Percentiles rank a stretch among this genome's conserved stretches.
These are phyloP conservation scores for Mugil cephalus DNA, from an alignment of 2,113 vertebrate genomes.

Conservation along the genomic window DNA sequence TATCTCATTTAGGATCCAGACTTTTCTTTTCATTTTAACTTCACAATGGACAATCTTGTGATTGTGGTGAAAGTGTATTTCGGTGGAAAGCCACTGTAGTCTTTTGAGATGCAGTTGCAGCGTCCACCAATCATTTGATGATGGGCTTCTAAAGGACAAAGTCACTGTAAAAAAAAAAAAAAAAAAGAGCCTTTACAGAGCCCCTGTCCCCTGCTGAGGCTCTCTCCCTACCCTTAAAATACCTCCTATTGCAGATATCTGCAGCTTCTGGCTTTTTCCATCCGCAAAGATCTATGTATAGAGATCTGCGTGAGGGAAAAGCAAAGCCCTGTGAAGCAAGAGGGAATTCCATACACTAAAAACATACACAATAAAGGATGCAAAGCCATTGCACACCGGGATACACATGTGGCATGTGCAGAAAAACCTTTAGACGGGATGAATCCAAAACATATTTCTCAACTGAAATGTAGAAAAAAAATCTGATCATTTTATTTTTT, in stretches of 20 bases:
- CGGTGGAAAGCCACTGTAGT: conserved; percentile 7
- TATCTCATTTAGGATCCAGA: conserved; percentile 28
- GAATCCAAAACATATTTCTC: neutral
- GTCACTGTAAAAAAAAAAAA: conserved; percentile 9
- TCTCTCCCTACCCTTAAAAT: conserved; percentile 19
- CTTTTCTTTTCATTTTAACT: conserved; percentile 49
- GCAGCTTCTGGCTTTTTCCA: conserved; percentile 11
- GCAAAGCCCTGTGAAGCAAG: neutral
- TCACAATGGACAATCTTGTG: conserved; percentile 29
- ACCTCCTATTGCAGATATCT: conserved; percentile 17
- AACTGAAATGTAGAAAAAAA: neutral
- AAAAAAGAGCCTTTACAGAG: neutral
- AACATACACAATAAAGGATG: conserved; percentile 4
- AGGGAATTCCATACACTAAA: conserved; percentile 8
- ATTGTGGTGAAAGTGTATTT: conserved; percentile 26
- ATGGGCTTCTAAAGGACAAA: conserved; percentile 46
- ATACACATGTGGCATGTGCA: neutral
- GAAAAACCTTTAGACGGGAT: neutral
- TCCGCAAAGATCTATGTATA: conserved; percentile 14
- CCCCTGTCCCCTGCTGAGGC: conserved; percentile 7
- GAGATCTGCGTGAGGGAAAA: conserved; percentile 25
- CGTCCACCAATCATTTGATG: conserved; percentile 40
- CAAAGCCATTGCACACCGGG: conserved; percentile 16
- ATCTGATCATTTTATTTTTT: neutral
- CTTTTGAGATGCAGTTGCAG: conserved; percentile 34